These are phyloP conservation scores for Lamellibrachia columna DNA, from an alignment of 2,888 invertebrate species.

Conservation along the genomic window DNA sequence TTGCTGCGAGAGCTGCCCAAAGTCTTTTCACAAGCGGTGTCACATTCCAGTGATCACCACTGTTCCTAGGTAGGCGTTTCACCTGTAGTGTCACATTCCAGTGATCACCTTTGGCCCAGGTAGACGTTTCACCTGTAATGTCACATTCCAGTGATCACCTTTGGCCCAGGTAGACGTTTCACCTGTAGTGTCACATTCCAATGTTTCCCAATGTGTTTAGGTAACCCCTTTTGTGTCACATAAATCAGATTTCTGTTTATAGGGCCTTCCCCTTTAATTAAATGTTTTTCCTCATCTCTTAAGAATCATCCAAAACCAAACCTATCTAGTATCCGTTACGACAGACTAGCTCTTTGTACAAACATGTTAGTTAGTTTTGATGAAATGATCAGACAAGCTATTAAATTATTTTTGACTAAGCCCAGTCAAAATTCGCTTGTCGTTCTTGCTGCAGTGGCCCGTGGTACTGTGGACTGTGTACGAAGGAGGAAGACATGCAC, in stretches of 20 bases:
- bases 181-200: background rate
- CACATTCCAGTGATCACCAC: background rate
- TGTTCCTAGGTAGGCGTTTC: background rate
- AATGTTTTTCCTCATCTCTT: too few relatives aligned
- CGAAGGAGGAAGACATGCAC: conserved; percentile 72
- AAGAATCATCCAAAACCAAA: too few relatives aligned
- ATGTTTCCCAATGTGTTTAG: background rate
- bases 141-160: background rate
- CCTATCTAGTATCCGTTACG: too few relatives aligned
- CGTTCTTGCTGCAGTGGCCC: conserved; percentile 72
- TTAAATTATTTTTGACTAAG: too few relatives aligned
- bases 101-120: background rate
- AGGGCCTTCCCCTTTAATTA: too few relatives aligned
- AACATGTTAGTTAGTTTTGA: too few relatives aligned
- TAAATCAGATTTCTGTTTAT: too few relatives aligned
- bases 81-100: background rate
- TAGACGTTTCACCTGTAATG: background rate
- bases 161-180: background rate
- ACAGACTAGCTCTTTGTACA: too few relatives aligned
- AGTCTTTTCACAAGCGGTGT: background rate
- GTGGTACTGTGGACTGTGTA: conserved; percentile 92
- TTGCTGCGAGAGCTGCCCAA: background rate
- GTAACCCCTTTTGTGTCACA: too few relatives aligned
- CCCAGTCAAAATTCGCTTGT: background rate
- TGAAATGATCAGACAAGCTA: too few relatives aligned